Conservation (phyloP, 2,888 invertebrate species). For the Drosophila formosana region DNA sequence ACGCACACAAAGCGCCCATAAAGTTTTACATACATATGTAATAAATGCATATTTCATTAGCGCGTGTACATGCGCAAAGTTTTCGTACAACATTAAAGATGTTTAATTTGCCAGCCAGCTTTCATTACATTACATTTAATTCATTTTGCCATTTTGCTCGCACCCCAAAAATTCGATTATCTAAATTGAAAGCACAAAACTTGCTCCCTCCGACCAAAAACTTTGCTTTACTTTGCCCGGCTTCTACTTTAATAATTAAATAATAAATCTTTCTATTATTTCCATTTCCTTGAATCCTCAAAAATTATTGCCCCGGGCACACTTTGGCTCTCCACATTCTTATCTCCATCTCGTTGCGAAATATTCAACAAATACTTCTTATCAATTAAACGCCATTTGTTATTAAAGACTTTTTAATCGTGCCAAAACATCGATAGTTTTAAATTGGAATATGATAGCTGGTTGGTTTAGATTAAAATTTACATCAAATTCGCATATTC, state of each 20-base stretch:
- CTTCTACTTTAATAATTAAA: conserved; percentile 1
- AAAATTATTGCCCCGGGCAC: neutral
- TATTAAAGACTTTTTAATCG: too few relatives aligned
- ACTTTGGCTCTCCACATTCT: too few relatives aligned
- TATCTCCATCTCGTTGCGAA: too few relatives aligned
- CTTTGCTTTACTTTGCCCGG: neutral
- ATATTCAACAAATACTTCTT: too few relatives aligned
- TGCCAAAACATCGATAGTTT: too few relatives aligned
- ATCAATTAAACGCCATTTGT: too few relatives aligned
- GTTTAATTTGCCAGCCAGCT: conserved; percentile 10
- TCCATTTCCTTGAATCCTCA: neutral
- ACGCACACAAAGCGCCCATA: neutral
- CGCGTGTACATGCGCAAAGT: neutral
- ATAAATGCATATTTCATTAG: conserved; percentile 15
- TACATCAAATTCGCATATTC: too few relatives aligned
- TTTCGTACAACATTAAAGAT: conserved; percentile 11
- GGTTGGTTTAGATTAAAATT: too few relatives aligned
- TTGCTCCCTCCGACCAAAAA: neutral
- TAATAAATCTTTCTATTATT: neutral
- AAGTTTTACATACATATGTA: conserved; percentile 5
- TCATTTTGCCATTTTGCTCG: conserved; percentile 9
- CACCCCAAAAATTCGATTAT: conserved; percentile 17
- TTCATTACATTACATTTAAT: conserved; percentile 14
- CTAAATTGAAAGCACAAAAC: conserved; percentile 14
- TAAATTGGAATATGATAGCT: too few relatives aligned